These are phyloP conservation scores for Cinara cedri DNA, from an alignment of 2,888 invertebrate genomes.

Conservation along the genomic window DNA sequence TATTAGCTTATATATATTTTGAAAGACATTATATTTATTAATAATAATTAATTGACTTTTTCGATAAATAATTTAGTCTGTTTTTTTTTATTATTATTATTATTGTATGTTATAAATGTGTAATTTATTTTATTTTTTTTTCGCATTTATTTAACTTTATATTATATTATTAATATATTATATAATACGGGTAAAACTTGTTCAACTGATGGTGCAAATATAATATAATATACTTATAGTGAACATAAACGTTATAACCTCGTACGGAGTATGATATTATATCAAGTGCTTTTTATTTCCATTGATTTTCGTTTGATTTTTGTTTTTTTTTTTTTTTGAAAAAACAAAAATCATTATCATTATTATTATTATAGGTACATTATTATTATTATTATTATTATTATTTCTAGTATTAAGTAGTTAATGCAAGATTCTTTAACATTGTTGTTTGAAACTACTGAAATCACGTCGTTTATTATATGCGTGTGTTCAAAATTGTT, in stretches of 20 bases:
- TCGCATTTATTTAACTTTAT: constrained; percentile 35
- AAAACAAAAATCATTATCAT: neutral
- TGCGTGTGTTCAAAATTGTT: constrained; percentile 6
- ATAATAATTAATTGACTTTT: constrained; percentile 34
- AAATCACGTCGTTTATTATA: neutral
- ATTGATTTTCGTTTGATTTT: constrained; percentile 26
- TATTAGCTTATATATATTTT: constrained; percentile 30
- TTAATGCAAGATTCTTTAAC: constrained; percentile 18
- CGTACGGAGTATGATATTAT: constrained; percentile 35
- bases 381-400: constrained; percentile 34
- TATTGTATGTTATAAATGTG: neutral
- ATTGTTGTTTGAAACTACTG: constrained; percentile 22
- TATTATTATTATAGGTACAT: constrained; percentile 24
- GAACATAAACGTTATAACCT: constrained; percentile 46
- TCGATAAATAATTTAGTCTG: constrained; percentile 26
- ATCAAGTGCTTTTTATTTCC: constrained; percentile 34
- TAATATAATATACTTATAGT: constrained; percentile 38
- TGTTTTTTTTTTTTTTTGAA: constrained; percentile 15
- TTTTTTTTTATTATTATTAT: constrained; percentile 15
- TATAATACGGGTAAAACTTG: constrained; percentile 49
- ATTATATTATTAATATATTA: constrained; percentile 2
- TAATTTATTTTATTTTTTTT: constrained; percentile 15
- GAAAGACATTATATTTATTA: constrained; percentile 50
- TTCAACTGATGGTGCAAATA: constrained; percentile 55
- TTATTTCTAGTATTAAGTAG: constrained; percentile 41